Evolutionary conservation across 2,113 vertebrate genomes (phyloP).

Genomic region (Bolborhynchus lineola): DNA sequence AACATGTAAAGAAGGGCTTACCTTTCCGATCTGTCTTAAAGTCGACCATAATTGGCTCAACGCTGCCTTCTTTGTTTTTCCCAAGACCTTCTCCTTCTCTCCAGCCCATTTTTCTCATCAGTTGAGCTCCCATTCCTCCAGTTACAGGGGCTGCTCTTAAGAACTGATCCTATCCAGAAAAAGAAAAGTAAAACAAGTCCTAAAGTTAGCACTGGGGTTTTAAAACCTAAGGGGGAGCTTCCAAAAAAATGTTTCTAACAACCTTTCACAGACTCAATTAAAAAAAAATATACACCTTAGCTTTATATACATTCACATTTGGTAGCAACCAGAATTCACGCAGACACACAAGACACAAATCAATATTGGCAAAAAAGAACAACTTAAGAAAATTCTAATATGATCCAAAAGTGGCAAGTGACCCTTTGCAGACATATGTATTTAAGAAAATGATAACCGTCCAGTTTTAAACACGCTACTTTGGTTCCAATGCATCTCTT

Average conservation of each 20-base stretch:
- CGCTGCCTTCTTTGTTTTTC: slow-evolving; percentile 93
- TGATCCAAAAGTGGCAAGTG: slow-evolving; percentile 57
- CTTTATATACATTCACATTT: background rate
- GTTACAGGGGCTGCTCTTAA: slow-evolving; percentile 93
- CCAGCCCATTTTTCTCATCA: slow-evolving; percentile 99
- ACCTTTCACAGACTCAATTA: slow-evolving; percentile 27
- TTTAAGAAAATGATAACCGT: slow-evolving; percentile 70
- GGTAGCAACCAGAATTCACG: slow-evolving; percentile 37
- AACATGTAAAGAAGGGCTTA: slow-evolving; percentile 36
- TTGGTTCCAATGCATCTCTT: slow-evolving; percentile 77
- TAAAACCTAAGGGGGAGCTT: background rate
- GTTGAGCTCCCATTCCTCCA: slow-evolving; percentile 93
- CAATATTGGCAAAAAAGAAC: slow-evolving; percentile 58
- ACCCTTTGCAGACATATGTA: slow-evolving; percentile 38
- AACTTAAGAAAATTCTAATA: slow-evolving; percentile 62
- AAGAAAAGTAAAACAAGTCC: slow-evolving; percentile 72
- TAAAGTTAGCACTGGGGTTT: slow-evolving; percentile 65
- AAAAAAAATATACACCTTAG: slow-evolving; percentile 21
- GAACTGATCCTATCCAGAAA: slow-evolving; percentile 94
- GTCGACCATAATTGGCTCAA: slow-evolving; percentile 95
- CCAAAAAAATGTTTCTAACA: slow-evolving; percentile 59
- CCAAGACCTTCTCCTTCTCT: slow-evolving; percentile 93
- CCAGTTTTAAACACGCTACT: slow-evolving; percentile 72
- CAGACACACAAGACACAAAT: slow-evolving; percentile 62
- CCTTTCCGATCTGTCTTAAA: slow-evolving; percentile 98